phyloP scores from a whole-genome alignment of 2,113 vertebrate genomes.

The Bagarius yarrelli region DNA sequence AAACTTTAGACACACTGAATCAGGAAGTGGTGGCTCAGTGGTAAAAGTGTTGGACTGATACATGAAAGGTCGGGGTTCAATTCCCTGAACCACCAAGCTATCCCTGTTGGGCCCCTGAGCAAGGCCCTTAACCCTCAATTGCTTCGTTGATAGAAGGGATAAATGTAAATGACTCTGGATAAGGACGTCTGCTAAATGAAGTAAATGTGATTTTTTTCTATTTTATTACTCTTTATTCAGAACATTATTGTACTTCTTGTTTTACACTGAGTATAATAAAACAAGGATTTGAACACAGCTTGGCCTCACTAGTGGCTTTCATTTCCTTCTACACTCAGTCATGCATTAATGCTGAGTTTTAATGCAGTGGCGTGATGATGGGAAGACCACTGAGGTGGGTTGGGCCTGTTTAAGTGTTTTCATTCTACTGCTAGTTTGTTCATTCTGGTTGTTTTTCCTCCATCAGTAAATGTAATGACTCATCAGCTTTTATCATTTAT shows the following conservation, averaged over 20 bases:
- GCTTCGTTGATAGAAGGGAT: too few species aligned
- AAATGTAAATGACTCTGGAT: too few species aligned
- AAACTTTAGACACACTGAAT: background rate
- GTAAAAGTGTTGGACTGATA: too few species aligned
- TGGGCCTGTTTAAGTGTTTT: background rate
- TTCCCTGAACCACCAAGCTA: too few species aligned
- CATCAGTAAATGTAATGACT: conserved; percentile 5
- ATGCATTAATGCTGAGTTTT: conserved; percentile 4
- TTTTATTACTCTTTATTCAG: background rate
- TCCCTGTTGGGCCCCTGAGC: too few species aligned
- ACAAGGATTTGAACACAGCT: background rate
- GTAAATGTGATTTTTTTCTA: background rate
- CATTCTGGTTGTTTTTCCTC: conserved; percentile 22
- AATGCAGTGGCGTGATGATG: background rate
- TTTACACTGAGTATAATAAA: background rate
- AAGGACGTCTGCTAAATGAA: too few species aligned
- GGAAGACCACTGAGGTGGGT: background rate
- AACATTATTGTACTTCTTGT: background rate
- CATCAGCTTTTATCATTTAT: background rate
- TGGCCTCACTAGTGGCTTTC: background rate
- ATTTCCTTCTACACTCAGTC: background rate
- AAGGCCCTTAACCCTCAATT: too few species aligned
- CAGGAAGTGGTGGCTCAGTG: too few species aligned
- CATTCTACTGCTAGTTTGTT: background rate
- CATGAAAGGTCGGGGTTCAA: too few species aligned